Base-by-base conservation (phyloP, 2,113 vertebrate species). In the Corvus moneduloides region DNA sequence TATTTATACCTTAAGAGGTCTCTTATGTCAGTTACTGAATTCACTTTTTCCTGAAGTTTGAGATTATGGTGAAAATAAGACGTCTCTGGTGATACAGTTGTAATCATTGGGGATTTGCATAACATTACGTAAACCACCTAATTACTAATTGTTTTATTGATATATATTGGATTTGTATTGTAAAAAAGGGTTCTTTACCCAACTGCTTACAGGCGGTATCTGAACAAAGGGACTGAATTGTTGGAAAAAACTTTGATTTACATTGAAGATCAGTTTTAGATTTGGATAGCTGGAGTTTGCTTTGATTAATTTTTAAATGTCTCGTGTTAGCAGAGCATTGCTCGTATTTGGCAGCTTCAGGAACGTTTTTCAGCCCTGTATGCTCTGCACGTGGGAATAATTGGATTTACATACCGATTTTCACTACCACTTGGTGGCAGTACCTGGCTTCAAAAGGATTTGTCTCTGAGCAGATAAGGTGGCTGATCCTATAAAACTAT, bases 361-460 rank as follows among this genome's bases (percentile, higher is more conserved):
- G 43, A 93, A 44, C 0, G 10, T 93, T 71, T 73, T 63, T 71
- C 78, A 51, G 33, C 74, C 91, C 56, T 39, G 24, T 77, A 43
- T 56, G 62, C 52, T 68, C 12, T 72, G 1, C 18, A 4, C 0
- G 0, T 39, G 55, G 30, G 18, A 59, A 26, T 62, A 75, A 87
- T 62, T 74, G 67, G 23, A 17, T 90, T 71, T 86, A 91, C 87
- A 58, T 82, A 87, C 67, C 72, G 58, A 95, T 93, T 79, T 81
- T 97, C 84, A 81, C 87, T 43, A 43, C 98, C 98, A 97, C 98
- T 98, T 98, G 98, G 98, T 98, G 98, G 98, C 98, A 98, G 96
- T 98, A 92, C 96, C 54, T 97, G 93, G 97, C 98, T 98, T 98
- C 79, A 80, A 82, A 97, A 96, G 82, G 81, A 52, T 85, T 89